Evolutionary conservation across 2,797 vertebrate genomes (phyloP), one percentile per base, ranked within the genome.

Genomic region (Poeciliopsis turneri): DNA sequence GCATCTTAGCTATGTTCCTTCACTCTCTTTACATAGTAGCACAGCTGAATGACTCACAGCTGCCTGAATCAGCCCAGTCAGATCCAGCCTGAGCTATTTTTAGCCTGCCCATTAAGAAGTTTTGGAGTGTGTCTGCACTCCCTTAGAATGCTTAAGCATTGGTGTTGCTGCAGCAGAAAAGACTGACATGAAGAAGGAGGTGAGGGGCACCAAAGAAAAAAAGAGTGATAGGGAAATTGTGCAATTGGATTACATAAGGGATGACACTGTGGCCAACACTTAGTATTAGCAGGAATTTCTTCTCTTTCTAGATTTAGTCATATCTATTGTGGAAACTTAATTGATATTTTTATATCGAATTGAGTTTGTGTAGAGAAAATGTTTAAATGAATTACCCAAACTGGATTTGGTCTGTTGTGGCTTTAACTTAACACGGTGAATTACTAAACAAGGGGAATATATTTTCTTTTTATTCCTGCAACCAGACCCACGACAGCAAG

Each of bases 41-140:
- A 83, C 87, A 91, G 89, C 86, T 93, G 91, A 93, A 94, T 96
- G 95, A 95, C 93, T 96, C 95, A 95, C 93, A 93, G 92, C 91
- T 86, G 90, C 92, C 91, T 95, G 95, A 95, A 95, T 95, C 94
- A 92, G 88, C 92, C 87, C 92, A 88, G 89, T 92, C 94, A 93
- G 88, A 95, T 93, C 92, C 91, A 93, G 90, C 87, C 79, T 70
- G 83, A 85, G 90, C 93, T 95, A 94, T 95, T 95, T 96, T 94
- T 95, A 94, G 92, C 87, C 72, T 87, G 75, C 90, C 94, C 94
- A 95, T 95, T 96, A 95, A 95, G 93, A 94, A 93, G 93, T 95
- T 95, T 94, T 90, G 92, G 92, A 94, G 94, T 93, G 93, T 94
- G 93, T 94, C 93, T 91, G 91, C 88, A 91, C 94, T 89, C 91